These are phyloP conservation scores for Aspidiotus rigidus DNA, from an alignment of 2,888 invertebrate genomes.

Conservation along the genomic window DNA sequence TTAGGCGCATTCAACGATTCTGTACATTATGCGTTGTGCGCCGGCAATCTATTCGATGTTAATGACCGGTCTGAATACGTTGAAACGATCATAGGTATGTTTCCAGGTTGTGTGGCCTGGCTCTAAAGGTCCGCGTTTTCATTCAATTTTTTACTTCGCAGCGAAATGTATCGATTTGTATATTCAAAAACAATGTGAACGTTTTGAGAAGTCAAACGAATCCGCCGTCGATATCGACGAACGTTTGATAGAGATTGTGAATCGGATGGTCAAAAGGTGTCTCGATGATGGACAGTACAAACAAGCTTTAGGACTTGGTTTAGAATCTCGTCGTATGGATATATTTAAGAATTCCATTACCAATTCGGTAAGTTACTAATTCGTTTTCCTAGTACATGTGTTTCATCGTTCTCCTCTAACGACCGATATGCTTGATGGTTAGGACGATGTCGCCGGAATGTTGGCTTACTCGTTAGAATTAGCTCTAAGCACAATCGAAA, in stretches of 20 bases:
- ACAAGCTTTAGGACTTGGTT: constrained; percentile 89
- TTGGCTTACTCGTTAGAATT: constrained; percentile 92
- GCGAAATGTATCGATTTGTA: constrained; percentile 97
- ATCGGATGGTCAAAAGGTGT: constrained; percentile 94
- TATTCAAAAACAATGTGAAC: constrained; percentile 66
- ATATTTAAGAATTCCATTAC: constrained; percentile 87
- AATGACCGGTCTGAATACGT: constrained; percentile 91
- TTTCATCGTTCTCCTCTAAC: too few species aligned
- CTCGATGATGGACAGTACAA: constrained; percentile 88
- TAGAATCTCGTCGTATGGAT: constrained; percentile 95
- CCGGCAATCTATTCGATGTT: constrained; percentile 89
- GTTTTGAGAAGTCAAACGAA: constrained; percentile 52
- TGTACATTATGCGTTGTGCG: constrained; percentile 90
- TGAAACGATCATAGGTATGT: constrained; percentile 76
- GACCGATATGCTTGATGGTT: constrained; percentile 17
- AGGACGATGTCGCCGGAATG: constrained; percentile 81
- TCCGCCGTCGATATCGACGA: constrained; percentile 61
- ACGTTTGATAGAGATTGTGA: constrained; percentile 83
- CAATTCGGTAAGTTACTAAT: constrained; percentile 52
- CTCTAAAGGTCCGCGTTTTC: constrained; percentile 2
- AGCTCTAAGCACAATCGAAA: constrained; percentile 91
- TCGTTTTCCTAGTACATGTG: background rate
- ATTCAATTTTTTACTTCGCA: constrained; percentile 41
- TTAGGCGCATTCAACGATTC: constrained; percentile 95
- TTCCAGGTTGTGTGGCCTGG: constrained; percentile 11